A percentile compares a stretch with the other conserved stretches of the same genome.
phyloP scores from a whole-genome alignment of 2,797 vertebrate species.

The Perodicticus potto region DNA sequence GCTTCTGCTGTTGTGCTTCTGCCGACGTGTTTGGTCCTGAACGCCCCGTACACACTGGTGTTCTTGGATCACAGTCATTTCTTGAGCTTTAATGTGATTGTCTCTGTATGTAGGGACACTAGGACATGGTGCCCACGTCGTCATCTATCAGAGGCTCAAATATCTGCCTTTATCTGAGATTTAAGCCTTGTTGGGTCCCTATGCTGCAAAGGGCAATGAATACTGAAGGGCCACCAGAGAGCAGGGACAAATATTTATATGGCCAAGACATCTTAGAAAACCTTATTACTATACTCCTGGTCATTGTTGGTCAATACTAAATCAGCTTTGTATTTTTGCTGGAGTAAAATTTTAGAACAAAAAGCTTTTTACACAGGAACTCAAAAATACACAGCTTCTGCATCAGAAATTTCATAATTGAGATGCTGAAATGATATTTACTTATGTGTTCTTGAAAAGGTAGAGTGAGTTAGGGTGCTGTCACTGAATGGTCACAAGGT shows the following conservation, averaged over 20 bases:
- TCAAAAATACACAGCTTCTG: background rate
- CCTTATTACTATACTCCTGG: background rate
- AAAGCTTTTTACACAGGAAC: background rate
- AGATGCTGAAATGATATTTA: background rate
- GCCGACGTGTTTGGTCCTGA: background rate
- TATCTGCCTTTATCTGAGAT: background rate
- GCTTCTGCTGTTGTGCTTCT: background rate
- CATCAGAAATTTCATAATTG: background rate
- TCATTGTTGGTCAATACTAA: background rate
- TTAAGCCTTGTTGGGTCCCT: background rate
- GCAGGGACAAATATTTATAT: background rate
- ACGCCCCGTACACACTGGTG: background rate
- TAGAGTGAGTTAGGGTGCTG: too few species aligned
- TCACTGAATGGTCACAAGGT: too few species aligned
- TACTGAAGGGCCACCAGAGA: background rate
- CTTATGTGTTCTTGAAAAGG: background rate
- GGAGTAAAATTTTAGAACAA: conserved; percentile 35
- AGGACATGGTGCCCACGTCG: background rate
- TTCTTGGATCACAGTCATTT: background rate
- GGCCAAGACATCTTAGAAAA: background rate
- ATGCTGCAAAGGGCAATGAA: background rate
- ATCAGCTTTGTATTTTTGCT: background rate
- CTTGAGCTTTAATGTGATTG: background rate
- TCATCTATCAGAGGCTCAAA: background rate
- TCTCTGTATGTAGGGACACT: background rate